A percentile compares a stretch with the other conserved stretches of the same genome.
Conservation (phyloP, 64 coral and sea anemone species). For the Pachyseris speciosa region DNA sequence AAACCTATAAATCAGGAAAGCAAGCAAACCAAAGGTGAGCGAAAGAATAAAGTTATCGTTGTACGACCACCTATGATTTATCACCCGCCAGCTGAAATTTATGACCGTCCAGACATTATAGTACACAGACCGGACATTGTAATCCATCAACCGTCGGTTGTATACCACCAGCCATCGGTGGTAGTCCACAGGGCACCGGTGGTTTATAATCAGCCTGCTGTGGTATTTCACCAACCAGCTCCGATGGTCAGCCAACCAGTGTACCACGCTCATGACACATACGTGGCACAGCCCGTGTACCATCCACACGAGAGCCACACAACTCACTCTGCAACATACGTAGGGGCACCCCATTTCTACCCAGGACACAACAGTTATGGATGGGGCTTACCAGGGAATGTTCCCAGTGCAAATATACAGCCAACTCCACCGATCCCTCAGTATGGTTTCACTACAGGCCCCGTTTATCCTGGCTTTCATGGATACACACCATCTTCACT, state of each 20-base stretch:
- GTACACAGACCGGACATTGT: constrained; percentile 95
- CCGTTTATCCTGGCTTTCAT: background rate
- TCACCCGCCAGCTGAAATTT: constrained; percentile 96
- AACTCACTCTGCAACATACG: constrained; percentile 73
- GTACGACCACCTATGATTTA: constrained; percentile 94
- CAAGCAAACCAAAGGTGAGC: constrained; percentile 68
- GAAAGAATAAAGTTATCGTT: constrained; percentile 94
- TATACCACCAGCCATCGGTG: constrained; percentile 91
- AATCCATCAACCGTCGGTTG: constrained; percentile 89
- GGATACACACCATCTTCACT: background rate
- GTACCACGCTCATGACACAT: constrained; percentile 84
- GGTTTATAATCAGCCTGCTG: constrained; percentile 89
- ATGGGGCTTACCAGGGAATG: constrained; percentile 63
- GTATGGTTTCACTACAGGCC: background rate
- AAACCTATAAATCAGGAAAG: background rate
- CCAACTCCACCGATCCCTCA: background rate
- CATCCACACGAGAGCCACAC: constrained; percentile 53
- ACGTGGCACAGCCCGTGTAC: constrained; percentile 79
- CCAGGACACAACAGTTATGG: constrained; percentile 73
- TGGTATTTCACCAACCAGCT: constrained; percentile 96
- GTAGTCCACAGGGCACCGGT: constrained; percentile 95
- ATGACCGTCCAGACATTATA: constrained; percentile 87
- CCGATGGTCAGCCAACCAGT: constrained; percentile 88
- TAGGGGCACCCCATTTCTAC: constrained; percentile 88
- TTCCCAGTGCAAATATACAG: background rate